phyloP scores from a whole-genome alignment of 2,113 vertebrate species.

The Nothobranchius furzeri region DNA sequence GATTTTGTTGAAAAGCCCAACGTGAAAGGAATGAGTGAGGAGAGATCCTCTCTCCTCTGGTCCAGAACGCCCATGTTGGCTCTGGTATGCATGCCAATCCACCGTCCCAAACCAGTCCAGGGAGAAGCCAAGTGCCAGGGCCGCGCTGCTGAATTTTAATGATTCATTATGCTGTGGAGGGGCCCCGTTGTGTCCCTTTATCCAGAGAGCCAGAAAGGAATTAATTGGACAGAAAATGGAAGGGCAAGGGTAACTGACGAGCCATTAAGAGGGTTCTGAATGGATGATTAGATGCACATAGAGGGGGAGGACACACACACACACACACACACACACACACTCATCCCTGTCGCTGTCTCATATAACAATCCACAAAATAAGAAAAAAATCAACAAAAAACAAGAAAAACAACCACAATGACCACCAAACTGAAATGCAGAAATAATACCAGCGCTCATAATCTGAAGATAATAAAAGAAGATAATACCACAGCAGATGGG shows the following conservation, averaged over 20 bases:
- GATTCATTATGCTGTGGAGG: constrained; percentile 90
- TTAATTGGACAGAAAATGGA: constrained; percentile 99
- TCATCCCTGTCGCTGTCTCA: constrained; percentile 47
- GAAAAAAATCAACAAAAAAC: constrained; percentile 64
- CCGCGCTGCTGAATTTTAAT: constrained; percentile 97
- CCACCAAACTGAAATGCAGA: constrained; percentile 69
- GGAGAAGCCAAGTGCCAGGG: constrained; percentile 82
- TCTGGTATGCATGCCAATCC: constrained; percentile 84
- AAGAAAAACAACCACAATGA: constrained; percentile 58
- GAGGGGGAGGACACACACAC: constrained; percentile 68
- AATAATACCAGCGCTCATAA: constrained; percentile 75
- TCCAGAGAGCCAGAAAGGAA: constrained; percentile 97
- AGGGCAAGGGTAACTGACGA: constrained; percentile 93
- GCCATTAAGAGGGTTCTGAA: constrained; percentile 92
- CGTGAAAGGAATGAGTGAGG: constrained; percentile 45
- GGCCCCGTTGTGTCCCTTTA: constrained; percentile 94
- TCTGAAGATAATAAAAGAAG: constrained; percentile 81
- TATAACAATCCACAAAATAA: constrained; percentile 62
- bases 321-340: not conserved
- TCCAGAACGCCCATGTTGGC: constrained; percentile 79
- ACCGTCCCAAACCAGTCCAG: constrained; percentile 79
- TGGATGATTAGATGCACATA: constrained; percentile 86
- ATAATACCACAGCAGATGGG: constrained; percentile 83
- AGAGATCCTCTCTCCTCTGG: constrained; percentile 24
- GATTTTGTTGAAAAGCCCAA: constrained; percentile 20